Conservation (phyloP, 2,888 invertebrate species). For the Platycheirus albimanus region DNA sequence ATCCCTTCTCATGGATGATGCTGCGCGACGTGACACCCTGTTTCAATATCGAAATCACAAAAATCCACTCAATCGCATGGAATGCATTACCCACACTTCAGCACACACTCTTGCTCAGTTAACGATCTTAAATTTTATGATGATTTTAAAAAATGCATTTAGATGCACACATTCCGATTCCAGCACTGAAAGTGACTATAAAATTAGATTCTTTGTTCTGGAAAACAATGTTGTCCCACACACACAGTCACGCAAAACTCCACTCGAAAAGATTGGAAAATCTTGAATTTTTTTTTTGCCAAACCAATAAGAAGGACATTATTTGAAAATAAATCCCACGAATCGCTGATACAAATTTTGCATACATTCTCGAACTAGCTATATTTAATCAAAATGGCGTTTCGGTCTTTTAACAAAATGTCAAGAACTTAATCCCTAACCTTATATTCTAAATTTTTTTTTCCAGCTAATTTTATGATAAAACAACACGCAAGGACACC, state of each 20-base stretch:
- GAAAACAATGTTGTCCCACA: slow-evolving; percentile 2
- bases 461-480: slow-evolving; percentile 29
- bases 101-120: neutral
- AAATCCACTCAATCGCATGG: neutral
- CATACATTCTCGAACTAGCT: slow-evolving; percentile 11
- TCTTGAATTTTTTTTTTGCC: slow-evolving; percentile 20
- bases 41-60: slow-evolving; percentile 17
- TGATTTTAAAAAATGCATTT: neutral
- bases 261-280: neutral
- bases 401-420: slow-evolving; percentile 32
- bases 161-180: slow-evolving; percentile 9
- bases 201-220: slow-evolving; percentile 16
- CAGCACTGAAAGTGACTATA: slow-evolving; percentile 12
- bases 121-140: slow-evolving; percentile 17
- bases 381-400: no score
- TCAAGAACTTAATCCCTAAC: slow-evolving; percentile 59
- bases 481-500: slow-evolving; percentile 54
- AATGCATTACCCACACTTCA: neutral
- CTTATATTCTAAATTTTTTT: no score
- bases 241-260: no score
- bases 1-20: neutral
- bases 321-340: neutral
- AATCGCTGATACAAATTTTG: neutral
- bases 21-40: neutral
- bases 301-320: slow-evolving; percentile 9